Evolutionary conservation across 1,140 invertebrate genomes (phyloP), one percentile per base, ranked within the genome.

Genomic region (Hyposmocoma kahamanoa): DNA sequence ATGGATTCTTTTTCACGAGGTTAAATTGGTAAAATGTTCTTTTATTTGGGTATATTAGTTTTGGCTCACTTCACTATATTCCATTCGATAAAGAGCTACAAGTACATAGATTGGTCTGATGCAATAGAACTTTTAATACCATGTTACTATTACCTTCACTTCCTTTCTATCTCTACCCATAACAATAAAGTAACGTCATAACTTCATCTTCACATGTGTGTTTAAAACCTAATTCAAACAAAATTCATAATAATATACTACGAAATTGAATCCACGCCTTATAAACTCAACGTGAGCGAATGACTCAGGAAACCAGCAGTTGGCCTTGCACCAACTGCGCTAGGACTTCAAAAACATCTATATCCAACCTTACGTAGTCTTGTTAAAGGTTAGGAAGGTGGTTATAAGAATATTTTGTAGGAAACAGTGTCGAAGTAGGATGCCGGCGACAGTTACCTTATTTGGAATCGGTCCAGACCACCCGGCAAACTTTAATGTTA

Each of bases 401-500:
- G 10, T 36, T 17, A 13, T 2, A 17, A 17, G 1, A 36, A 15
- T n/a, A n/a, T n/a, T n/a, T n/a, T n/a, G 32, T 36, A 17, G 32
- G 32, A n/a, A 49, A 51, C 42, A 48, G 51, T 53, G 56, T 55
- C 55, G 53, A 43, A 53, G 60, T 72, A 71, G 76, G 68, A 75
- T 75, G 73, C 72, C 66, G 69, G 62, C 75, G 67, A 69, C 81
- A 79, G 76, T 75, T 72, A 72, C 77, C 78, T 76, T 84, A 81
- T 84, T 84, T 84, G 81, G 81, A 82, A 59, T 69, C 57, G 63
- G 63, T 79, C 81, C 81, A 84, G 70, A 56, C 62, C n/a, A n/a
- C 61, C 47, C 56, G 65, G 63, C 62, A 66, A 81, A 82, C 70
- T 84, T 84, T 80, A 79, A 84, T 79, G 76, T 75, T 75, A 75